These are phyloP conservation scores for Drosophila mettleri DNA, from an alignment of 2,888 invertebrate genomes.

Conservation along the genomic window DNA sequence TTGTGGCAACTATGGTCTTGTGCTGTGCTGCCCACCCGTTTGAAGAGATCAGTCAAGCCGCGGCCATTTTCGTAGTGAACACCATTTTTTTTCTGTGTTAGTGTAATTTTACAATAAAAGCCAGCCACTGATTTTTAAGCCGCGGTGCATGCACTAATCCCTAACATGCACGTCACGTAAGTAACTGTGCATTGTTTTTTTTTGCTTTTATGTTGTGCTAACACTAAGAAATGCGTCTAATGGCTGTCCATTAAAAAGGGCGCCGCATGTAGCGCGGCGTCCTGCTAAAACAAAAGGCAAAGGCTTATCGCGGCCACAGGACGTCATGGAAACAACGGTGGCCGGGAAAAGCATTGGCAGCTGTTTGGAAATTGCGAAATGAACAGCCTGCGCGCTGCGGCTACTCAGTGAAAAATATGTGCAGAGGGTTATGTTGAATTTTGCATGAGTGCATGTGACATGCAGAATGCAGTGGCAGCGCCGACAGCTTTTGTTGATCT, in stretches of 20 bases:
- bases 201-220: conserved; percentile 23
- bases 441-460: background rate
- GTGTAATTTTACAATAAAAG: conserved; percentile 12
- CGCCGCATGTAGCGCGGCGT: conserved; percentile 26
- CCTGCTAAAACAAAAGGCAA: conserved; percentile 50
- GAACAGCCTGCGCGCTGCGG: conserved; percentile 52
- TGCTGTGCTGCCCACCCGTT: background rate
- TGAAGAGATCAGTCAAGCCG: background rate
- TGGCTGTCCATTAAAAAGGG: conserved; percentile 29
- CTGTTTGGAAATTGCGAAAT: conserved; percentile 55
- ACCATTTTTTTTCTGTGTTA: conserved; percentile 2
- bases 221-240: conserved; percentile 34
- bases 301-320: conserved; percentile 48
- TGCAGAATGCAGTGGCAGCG: background rate
- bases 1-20: background rate
- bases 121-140: conserved; percentile 8
- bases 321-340: conserved; percentile 38
- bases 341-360: conserved; percentile 32
- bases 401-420: background rate
- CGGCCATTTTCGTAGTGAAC: conserved; percentile 6
- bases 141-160: conserved; percentile 10
- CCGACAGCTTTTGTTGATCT: background rate
- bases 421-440: conserved; percentile 1
- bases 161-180: conserved; percentile 20
- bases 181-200: conserved; percentile 16